Percentiles rank a stretch among this genome's conserved stretches.
phyloP scores from a whole-genome alignment of 2,113 vertebrate species.

The Aix galericulata region DNA sequence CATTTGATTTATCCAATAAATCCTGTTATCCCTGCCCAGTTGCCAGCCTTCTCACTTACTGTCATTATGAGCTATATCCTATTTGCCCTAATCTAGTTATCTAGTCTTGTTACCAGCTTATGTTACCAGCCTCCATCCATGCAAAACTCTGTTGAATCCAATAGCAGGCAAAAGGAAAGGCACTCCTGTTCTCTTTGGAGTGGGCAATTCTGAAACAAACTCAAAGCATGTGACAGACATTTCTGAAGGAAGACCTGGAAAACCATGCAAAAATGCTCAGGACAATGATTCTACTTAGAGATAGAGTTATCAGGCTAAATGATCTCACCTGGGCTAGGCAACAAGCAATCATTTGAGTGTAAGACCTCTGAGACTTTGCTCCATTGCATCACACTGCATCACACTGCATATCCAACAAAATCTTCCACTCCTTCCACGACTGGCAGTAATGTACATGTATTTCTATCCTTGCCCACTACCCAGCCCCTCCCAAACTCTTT shows the following conservation, averaged over 20 bases:
- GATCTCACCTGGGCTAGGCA: background rate
- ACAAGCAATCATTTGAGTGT: background rate
- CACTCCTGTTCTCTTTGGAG: background rate
- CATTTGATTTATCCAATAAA: slow-evolving; percentile 43
- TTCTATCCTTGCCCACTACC: background rate
- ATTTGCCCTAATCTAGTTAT: slow-evolving; percentile 62
- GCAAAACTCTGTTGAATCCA: background rate
- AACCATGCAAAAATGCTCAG: background rate
- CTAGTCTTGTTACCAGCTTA: slow-evolving; percentile 53
- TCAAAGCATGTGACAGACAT: background rate
- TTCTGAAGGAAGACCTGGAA: background rate
- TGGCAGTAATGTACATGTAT: background rate
- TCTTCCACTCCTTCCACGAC: background rate
- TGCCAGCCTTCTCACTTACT: slow-evolving; percentile 35
- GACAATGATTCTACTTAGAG: background rate
- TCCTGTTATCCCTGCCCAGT: slow-evolving; percentile 52
- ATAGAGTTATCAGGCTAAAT: background rate
- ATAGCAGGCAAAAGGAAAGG: background rate
- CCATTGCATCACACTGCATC: background rate
- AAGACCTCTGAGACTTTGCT: background rate
- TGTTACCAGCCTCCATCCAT: background rate
- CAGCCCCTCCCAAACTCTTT: background rate
- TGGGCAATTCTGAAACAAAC: background rate
- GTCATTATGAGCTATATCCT: slow-evolving; percentile 55
- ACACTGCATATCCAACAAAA: background rate